Base-by-base conservation (phyloP, 1,140 invertebrate genomes). In the Drosophila eugracilis region DNA sequence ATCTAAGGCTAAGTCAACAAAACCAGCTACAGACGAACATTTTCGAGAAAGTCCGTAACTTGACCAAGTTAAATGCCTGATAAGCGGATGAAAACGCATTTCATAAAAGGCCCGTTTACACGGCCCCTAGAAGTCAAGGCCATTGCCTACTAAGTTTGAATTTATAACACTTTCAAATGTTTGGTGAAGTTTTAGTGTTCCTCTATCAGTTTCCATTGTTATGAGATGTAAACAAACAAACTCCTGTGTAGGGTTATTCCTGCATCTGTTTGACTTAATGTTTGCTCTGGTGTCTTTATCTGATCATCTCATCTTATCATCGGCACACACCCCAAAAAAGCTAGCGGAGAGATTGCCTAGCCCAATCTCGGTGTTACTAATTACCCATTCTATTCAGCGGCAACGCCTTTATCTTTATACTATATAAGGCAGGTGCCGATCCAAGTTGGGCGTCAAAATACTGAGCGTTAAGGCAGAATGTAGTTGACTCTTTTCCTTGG, bases 31-130 rank as follows among this genome's bases (percentile, higher is more conserved):
- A 37, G 21, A 52, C 53, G 67, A n/a, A 66, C 52, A 21, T 36
- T 39, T 24, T 55, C 42, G 45, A 53, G 69, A 47, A 60, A 48
- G 45, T 47, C 26, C 39, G 34, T 54, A n/a, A 17, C 36, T 52
- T 62, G 63, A 60, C 54, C 69, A 75, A 71, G 81, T 81, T 81
- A 59, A 86, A 86, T 75, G 81, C 42, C 83, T 78, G 81, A 86
- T 86, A 81, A 86, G 59, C 17, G 4, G 4, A 19, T 28, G 50
- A 77, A 71, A 44, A 60, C 72, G 57, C 75, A 69, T 54, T 45
- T 10, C 22, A 12, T 19, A 32, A 52, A 47, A 60, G 39, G 17
- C 63, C 30, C 52, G 28, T 49, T 30, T 30, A 30, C 7, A 28
- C 22, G 22, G n/a, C 5, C 45, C 12, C n/a, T 17, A 15, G 1